Conservation (phyloP, 2,113 vertebrate genomes). For the Callorhinus ursinus region DNA sequence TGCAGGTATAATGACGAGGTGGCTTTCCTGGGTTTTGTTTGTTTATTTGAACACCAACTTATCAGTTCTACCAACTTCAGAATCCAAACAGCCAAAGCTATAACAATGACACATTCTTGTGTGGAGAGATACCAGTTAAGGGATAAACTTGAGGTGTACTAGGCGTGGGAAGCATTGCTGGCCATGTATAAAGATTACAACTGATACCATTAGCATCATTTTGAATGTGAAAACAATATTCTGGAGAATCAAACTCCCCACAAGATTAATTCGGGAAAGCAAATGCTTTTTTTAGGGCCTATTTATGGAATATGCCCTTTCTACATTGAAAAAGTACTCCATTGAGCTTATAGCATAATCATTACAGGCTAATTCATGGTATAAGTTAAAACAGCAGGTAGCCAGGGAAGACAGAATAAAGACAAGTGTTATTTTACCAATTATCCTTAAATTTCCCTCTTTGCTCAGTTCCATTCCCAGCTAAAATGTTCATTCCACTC, state of each 20-base stretch:
- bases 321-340: not conserved
- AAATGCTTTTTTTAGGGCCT: not conserved
- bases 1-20: not conserved
- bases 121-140: not conserved
- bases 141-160: not conserved
- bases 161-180: not conserved
- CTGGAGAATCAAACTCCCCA: not conserved
- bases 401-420: not conserved
- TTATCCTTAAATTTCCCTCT: not conserved
- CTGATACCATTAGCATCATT: not conserved
- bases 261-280: not conserved
- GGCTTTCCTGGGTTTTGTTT: not conserved
- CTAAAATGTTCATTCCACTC: not conserved
- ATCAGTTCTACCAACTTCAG: constrained; percentile 22
- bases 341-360: not conserved
- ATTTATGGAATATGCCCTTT: not conserved
- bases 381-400: not conserved
- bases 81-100: not conserved
- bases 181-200: not conserved
- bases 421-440: not conserved
- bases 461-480: not conserved
- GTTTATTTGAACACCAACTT: not conserved
- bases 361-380: not conserved
- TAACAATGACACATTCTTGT: not conserved
- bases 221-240: not conserved